Base-by-base conservation (phyloP, 2,113 vertebrate genomes). In the Hystrix brachyura region DNA sequence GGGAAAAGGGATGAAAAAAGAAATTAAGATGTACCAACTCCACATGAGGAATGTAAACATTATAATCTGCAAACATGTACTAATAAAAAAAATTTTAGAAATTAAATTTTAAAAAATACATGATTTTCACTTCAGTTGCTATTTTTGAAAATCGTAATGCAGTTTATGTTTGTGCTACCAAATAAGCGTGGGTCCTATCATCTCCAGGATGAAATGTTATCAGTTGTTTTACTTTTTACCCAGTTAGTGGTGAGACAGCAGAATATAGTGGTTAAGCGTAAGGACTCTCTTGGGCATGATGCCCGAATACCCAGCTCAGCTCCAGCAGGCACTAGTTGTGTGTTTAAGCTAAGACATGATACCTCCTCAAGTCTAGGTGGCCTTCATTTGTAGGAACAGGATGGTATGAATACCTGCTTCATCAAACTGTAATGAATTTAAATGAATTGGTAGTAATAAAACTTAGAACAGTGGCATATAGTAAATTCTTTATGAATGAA, bases 391-490 rank as follows among this genome's bases (percentile, higher is more conserved):
- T 78, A 82, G 80, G 80, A 87, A 62, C 29, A 88, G 32, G 46
- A 29, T 25, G 32, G 32, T 65, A 25, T 87, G 72, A 94, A 62
- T 55, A 43, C 43, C 62, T 55, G 43, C 34, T 34, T 86, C 65
- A 57, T 64, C 67, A 92, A 91, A 53, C 67, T 87, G 3, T 85
- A 53, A 53, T 25, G 55, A 79, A 12, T 71, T 69, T 84, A 38
- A 80, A 59, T 85, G 59, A 93, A 88, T 91, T 57, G 57, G 59
- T 82, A 25, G 15, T 59, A 65, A 55, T 32, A 84, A 92, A n/a
- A 48, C 76, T 89, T 92, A 85, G 25, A 90, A 84, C 11, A 80
- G 72, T 57, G 11, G 21, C 23, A 72, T 59, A 11, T 38, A 78
- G 51, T 84, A 69, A 46, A 51, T 34, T 82, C 51, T 65, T 90